Base-by-base conservation (phyloP, 2,797 vertebrate species). In the Sebastes steindachneri region DNA sequence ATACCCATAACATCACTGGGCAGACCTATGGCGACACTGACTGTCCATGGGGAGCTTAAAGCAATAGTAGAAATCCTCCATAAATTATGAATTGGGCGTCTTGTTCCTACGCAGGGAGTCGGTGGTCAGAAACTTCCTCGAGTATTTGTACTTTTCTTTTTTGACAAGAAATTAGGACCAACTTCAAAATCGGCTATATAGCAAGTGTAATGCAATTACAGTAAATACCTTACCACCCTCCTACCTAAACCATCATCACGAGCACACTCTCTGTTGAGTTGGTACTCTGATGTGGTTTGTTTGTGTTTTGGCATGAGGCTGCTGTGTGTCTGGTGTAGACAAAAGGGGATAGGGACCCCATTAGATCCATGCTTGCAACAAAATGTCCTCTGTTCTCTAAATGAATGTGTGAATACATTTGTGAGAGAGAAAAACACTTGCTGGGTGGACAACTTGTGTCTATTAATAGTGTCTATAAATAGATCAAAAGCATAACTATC, bases 381-480 rank as follows among this genome's bases (percentile, higher is more conserved):
- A 88, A 91, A 69, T 86, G 73, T 35, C 81, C 90, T 90, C 83
- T 91, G 91, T 91, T 86, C 85, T 77, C 82, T 19, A 59, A 79
- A 86, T 89, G 80, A 85, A 86, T 67, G 84, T 87, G 84, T 91
- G 79, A 88, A 88, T 86, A 83, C 11, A 79, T 86, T 65, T 90
- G 88, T 71, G 75, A 83, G 79, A 41, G 81, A 79, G 75, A 73
- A 85, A 92, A 89, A 85, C 51, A 83, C 35, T 68, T 74, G 68
- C 66, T 64, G 73, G 51, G 48, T 63, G 73, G 70, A 75, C 64
- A 79, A 78, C 35, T 79, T 63, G 74, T 78, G 82, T 75, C 86
- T 87, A 90, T 84, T 89, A 86, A 92, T 92, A 89, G 84, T 51
- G 70, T 68, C 90, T 90, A 89, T 82, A 88, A 93, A 94, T 92